Evolutionary conservation across 2,797 vertebrate species (phyloP).

Genomic region (Decapterus maruadsi): DNA sequence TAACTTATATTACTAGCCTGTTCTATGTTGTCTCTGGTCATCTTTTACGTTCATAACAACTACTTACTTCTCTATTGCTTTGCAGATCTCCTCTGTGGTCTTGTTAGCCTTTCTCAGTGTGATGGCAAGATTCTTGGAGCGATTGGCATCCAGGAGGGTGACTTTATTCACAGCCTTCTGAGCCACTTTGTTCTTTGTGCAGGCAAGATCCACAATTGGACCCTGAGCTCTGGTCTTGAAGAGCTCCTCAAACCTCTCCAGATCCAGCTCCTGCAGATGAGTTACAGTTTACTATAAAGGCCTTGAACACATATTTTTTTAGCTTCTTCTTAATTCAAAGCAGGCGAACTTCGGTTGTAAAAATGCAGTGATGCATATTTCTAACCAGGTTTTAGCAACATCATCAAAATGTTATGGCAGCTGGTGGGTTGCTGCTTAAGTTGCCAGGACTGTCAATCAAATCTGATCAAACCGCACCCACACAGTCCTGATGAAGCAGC

Average conservation of each 20-base stretch:
- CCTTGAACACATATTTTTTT: not conserved
- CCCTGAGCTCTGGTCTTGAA: constrained; percentile 99
- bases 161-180: constrained; percentile 92
- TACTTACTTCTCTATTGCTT: constrained; percentile 93
- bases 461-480: not conserved
- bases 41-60: not conserved
- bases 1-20: not conserved
- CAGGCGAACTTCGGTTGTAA: not conserved
- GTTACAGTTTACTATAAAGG: not conserved
- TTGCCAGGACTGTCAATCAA: not conserved
- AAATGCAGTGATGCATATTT: not conserved
- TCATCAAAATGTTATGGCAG: not conserved
- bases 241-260: constrained; percentile 96
- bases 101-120: constrained; percentile 95
- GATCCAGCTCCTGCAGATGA: constrained; percentile 90
- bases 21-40: not conserved
- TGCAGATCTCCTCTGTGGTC: constrained; percentile 94
- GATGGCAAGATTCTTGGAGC: constrained; percentile 98
- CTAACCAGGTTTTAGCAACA: not conserved
- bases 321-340: not conserved
- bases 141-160: constrained; percentile 94
- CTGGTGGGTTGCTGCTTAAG: not conserved
- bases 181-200: constrained; percentile 92
- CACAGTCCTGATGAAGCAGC: not conserved
- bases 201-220: constrained; percentile 89